Percentiles rank a stretch among this genome's conserved stretches.
These are phyloP conservation scores for Caenorhabditis brenneri DNA, from an alignment of 1,140 invertebrate genomes.

Conservation along the genomic window DNA sequence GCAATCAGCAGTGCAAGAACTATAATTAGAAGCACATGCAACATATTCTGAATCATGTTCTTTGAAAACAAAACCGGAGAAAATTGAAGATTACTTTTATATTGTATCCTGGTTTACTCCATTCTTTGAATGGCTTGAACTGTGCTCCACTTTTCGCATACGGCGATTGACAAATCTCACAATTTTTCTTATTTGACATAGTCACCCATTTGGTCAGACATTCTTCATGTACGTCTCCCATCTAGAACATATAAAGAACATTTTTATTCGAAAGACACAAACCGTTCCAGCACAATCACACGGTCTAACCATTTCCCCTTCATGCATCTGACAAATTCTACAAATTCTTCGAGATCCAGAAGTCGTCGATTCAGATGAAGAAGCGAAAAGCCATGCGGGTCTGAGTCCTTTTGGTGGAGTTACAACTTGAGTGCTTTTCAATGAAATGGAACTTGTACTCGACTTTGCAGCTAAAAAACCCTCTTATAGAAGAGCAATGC, in stretches of 20 bases:
- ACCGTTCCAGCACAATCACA: constrained; percentile 50
- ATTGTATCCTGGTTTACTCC: constrained; percentile 28
- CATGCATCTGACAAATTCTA: constrained; percentile 54
- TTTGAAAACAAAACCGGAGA: not conserved
- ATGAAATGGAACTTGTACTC: not conserved
- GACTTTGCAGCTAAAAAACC: constrained; percentile 5
- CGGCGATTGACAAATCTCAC: constrained; percentile 47
- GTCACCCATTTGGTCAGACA: constrained; percentile 49
- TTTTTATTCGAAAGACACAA: not conserved
- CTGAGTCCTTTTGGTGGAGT: not conserved
- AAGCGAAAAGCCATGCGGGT: not conserved
- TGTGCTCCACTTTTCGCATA: constrained; percentile 35
- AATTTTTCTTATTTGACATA: constrained; percentile 44
- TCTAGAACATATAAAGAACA: not conserved
- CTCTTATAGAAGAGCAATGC: not conserved
- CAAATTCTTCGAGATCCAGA: constrained; percentile 13
- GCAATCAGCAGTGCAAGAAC: not conserved
- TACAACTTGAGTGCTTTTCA: not conserved
- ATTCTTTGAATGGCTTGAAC: constrained; percentile 18
- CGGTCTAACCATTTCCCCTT: constrained; percentile 46
- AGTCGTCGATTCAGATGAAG: not conserved
- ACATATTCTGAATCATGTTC: not conserved
- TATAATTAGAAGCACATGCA: not conserved
- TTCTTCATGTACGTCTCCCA: constrained; percentile 53
- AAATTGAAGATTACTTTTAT: not conserved